Evolutionary conservation across 2,797 vertebrate genomes (phyloP), one percentile per base, ranked within the genome.

Genomic region (Spondyliosoma cantharus): DNA sequence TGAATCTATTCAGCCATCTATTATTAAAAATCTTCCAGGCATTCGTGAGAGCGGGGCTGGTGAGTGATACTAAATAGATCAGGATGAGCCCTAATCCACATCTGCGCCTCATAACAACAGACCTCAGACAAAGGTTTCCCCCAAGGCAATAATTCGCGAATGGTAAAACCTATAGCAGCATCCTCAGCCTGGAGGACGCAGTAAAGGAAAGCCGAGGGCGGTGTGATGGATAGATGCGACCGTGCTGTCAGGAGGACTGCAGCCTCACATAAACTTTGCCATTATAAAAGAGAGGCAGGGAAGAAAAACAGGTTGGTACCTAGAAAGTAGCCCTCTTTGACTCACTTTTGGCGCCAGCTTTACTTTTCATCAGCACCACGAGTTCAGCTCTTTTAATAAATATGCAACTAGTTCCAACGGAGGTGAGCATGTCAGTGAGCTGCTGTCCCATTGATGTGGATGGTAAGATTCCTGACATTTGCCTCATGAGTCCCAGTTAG

Each of bases 1-100:
- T 37, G 76, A 83, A 86, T 80, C 83, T 76, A 61, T 79, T 81
- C 72, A 66, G 71, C 52, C 77, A 78, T 89, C 68, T 48, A 88
- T 89, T 87, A 89, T 91, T 89, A 78, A 89, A 90, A 81, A 63
- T 71, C 72, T 80, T 81, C 50, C 85, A 71, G 84, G 71, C 85
- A 64, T 81, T 78, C 17, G 29, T 12, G 81, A 86, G 66, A 62
- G 76, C 67, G 37, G 81, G 81, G 56, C 74, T 72, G 73, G 73
- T 11, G 62, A 78, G 70, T 54, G 74, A 87, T 64, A 57, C 77
- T 87, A 86, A 89, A 87, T 20, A 80, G 82, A 90, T 85, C 45
- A 81, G 53, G 68, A 82, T 56, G 65, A 82, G 80, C 46, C 59
- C 50, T 71, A 63, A 81, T 73, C 82, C 76, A 59, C 20, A 4